Evolutionary conservation across 2,113 vertebrate genomes (phyloP).

Genomic region (Macrotus californicus): DNA sequence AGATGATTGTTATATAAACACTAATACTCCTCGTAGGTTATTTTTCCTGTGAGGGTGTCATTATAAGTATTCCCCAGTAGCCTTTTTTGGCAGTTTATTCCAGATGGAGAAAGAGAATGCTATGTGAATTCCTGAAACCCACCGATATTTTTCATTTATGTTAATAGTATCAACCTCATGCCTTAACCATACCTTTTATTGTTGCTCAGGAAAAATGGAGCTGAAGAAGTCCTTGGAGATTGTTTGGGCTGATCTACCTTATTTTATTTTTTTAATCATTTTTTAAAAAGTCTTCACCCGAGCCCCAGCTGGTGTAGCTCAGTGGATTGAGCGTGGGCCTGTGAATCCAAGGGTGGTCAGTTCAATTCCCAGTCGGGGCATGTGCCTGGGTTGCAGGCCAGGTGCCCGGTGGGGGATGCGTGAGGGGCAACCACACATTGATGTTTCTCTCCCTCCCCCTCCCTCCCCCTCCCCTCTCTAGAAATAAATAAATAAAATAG

Average conservation of each 20-base stretch:
- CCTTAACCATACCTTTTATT: neutral
- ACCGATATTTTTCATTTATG: neutral
- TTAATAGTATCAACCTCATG: neutral
- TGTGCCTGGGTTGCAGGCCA: too few species aligned
- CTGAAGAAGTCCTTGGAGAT: neutral
- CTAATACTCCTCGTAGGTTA: neutral
- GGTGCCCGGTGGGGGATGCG: too few species aligned
- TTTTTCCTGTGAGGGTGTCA: conserved; percentile 28
- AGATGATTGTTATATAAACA: conserved; percentile 54
- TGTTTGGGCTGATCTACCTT: neutral
- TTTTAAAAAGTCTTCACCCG: too few species aligned
- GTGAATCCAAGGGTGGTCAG: too few species aligned
- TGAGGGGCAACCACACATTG: too few species aligned
- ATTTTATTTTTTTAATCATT: neutral
- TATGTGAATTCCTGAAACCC: neutral
- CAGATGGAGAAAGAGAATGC: neutral
- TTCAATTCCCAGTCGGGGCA: too few species aligned
- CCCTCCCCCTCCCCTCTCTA: too few species aligned
- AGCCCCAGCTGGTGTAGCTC: too few species aligned
- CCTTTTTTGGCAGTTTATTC: conserved; percentile 23
- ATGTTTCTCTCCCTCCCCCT: too few species aligned
- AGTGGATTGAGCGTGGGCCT: too few species aligned
- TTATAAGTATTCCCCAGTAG: neutral
- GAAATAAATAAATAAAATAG: too few species aligned
- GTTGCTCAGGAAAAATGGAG: neutral